These are phyloP conservation scores for Cossypha dichroa DNA, from an alignment of 2,797 vertebrate species.

Conservation along the genomic window DNA sequence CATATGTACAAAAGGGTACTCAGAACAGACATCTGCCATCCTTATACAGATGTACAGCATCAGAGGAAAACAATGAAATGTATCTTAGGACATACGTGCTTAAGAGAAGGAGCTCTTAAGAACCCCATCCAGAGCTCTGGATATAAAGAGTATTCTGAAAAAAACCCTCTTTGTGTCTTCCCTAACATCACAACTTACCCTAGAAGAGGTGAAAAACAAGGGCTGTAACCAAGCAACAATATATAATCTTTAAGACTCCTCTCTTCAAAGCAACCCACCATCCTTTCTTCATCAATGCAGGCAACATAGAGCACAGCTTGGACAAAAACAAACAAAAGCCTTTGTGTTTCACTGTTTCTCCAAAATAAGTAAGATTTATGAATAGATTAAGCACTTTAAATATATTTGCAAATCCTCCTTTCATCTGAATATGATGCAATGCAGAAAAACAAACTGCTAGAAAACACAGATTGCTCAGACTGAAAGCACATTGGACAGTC, in stretches of 20 bases:
- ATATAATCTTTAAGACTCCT: neutral
- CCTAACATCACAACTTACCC: neutral
- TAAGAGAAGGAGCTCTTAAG: neutral
- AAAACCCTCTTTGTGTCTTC: neutral
- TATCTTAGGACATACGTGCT: fast-evolving
- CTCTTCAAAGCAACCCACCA: neutral
- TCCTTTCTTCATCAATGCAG: fast-evolving
- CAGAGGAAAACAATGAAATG: neutral
- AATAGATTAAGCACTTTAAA: neutral
- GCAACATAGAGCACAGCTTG: neutral
- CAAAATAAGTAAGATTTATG: neutral
- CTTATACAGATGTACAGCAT: neutral
- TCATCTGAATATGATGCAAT: neutral
- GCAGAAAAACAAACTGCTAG: neutral
- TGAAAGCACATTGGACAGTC: neutral
- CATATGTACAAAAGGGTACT: neutral
- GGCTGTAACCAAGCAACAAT: conserved; percentile 43
- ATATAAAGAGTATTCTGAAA: neutral
- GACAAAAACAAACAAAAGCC: neutral
- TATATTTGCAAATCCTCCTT: neutral
- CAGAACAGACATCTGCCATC: neutral
- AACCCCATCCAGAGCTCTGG: neutral
- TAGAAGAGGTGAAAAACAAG: neutral
- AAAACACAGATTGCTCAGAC: neutral
- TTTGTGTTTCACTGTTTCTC: neutral